A percentile compares a stretch with the other conserved stretches of the same genome.
These are phyloP conservation scores for Pitta sordida DNA, from an alignment of 2,113 vertebrate genomes.

Conservation along the genomic window DNA sequence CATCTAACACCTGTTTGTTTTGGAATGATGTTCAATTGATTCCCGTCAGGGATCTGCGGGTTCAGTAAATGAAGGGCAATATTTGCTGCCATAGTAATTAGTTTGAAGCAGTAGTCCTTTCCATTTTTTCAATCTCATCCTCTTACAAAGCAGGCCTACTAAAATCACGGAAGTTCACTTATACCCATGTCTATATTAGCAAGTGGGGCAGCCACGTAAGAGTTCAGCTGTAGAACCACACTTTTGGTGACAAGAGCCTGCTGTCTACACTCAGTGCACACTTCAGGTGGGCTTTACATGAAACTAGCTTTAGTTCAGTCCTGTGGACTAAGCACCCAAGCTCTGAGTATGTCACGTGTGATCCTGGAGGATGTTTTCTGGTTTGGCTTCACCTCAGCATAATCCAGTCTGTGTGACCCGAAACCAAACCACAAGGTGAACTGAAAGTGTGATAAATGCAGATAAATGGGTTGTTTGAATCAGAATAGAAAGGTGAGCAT, in stretches of 20 bases:
- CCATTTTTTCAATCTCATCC: neutral
- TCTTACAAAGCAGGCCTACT: neutral
- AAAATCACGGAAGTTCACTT: neutral
- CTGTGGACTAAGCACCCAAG: neutral
- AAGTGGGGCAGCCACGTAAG: fast-evolving
- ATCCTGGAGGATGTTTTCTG: neutral
- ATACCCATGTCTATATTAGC: neutral
- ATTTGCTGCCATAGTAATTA: neutral
- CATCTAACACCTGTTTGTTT: neutral
- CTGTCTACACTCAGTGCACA: neutral
- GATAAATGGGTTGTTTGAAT: neutral
- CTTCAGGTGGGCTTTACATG: neutral
- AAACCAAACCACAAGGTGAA: neutral
- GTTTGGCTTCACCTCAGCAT: neutral
- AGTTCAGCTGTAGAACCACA: fast-evolving
- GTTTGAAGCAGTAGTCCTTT: neutral
- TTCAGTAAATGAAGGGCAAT: neutral
- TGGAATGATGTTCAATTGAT: neutral
- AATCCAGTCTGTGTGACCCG: neutral
- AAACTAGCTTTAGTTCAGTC: neutral
- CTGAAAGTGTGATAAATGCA: neutral
- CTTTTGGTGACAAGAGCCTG: neutral
- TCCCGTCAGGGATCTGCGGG: neutral
- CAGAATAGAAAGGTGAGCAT: neutral
- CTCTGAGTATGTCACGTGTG: fast-evolving